Percentiles rank a stretch among this genome's conserved stretches.
These are phyloP conservation scores for Acropternis orthonyx DNA, from an alignment of 2,797 vertebrate genomes.

Conservation along the genomic window DNA sequence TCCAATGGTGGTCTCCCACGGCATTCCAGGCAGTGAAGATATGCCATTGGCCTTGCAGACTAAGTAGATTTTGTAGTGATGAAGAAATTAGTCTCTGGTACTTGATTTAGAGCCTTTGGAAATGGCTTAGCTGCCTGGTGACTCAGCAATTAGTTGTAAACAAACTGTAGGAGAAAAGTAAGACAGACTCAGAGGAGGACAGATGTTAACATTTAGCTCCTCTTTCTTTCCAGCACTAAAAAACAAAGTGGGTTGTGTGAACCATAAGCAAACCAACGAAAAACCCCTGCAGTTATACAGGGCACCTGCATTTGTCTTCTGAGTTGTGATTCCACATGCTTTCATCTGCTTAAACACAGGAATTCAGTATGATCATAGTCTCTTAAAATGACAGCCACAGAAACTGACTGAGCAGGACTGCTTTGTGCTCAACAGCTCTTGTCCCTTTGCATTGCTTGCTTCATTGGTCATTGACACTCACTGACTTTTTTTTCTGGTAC, in stretches of 20 bases:
- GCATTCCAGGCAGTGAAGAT: neutral
- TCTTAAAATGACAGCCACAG: neutral
- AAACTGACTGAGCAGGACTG: neutral
- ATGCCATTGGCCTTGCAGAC: neutral
- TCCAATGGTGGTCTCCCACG: neutral
- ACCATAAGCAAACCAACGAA: neutral
- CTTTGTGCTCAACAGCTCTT: neutral
- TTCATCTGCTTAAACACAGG: neutral
- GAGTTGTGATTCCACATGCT: neutral
- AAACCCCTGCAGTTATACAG: neutral
- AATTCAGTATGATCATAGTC: neutral
- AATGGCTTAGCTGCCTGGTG: constrained; percentile 38
- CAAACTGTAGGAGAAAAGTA: constrained; percentile 29
- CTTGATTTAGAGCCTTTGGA: constrained; percentile 23
- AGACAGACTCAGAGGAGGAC: neutral
- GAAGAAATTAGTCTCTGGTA: neutral
- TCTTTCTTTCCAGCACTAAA: neutral
- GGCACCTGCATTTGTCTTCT: neutral
- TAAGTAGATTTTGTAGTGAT: rapidly evolving
- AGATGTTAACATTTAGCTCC: constrained; percentile 21
- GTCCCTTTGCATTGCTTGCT: neutral
- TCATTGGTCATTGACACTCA: neutral
- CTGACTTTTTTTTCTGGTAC: neutral
- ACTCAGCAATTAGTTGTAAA: constrained; percentile 69
- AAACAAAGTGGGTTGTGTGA: neutral